These are phyloP conservation scores for Amphiprion percula DNA, from an alignment of 2,113 vertebrate genomes.

Conservation along the genomic window DNA sequence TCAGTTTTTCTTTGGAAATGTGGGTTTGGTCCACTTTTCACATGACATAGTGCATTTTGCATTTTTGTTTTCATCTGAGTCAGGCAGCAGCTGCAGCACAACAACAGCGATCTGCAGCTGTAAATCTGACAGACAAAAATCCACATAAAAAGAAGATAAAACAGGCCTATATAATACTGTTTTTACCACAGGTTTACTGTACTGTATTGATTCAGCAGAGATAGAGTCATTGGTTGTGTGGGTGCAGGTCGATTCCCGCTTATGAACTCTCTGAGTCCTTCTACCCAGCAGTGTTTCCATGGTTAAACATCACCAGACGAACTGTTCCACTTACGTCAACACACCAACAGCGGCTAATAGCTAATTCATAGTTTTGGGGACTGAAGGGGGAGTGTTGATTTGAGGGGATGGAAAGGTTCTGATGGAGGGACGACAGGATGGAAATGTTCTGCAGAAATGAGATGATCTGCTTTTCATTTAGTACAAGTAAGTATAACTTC, in stretches of 20 bases:
- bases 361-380: constrained; percentile 23
- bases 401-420: constrained; percentile 25
- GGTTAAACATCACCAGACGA: constrained; percentile 27
- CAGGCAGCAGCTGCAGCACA: too few species aligned
- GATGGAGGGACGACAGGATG: not conserved
- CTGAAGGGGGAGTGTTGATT: constrained; percentile 9
- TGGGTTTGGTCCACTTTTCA: not conserved
- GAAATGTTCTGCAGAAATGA: constrained; percentile 1
- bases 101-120: too few species aligned
- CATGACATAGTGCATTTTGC: too few species aligned
- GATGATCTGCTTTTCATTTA: too few species aligned
- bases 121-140: too few species aligned
- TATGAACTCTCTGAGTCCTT: constrained; percentile 17
- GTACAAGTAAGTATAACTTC: too few species aligned
- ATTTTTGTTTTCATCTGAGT: too few species aligned
- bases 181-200: not conserved
- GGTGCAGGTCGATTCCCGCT: constrained; percentile 34
- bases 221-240: constrained; percentile 28
- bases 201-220: not conserved
- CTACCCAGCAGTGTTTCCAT: constrained; percentile 55
- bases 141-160: too few species aligned
- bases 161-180: not conserved
- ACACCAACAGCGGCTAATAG: not conserved
- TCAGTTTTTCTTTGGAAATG: not conserved
- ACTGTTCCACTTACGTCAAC: constrained; percentile 44